These are phyloP conservation scores for Drosophila pruinosa DNA, from an alignment of 1,140 invertebrate species.

Conservation along the genomic window DNA sequence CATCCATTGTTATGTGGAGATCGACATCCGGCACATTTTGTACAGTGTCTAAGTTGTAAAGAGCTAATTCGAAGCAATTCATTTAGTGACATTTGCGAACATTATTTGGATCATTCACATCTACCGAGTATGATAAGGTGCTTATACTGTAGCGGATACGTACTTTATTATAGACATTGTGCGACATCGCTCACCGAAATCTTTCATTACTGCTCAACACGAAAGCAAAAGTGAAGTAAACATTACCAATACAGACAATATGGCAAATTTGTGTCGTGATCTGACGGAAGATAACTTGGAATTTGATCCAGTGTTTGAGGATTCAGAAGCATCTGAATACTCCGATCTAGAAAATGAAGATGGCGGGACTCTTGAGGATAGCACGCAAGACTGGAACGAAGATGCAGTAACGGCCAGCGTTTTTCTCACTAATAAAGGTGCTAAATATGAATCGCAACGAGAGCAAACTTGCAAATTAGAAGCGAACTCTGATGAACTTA, in stretches of 20 bases:
- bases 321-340: constrained; percentile 62
- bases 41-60: constrained; percentile 62
- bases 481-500: not conserved
- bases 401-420: not conserved
- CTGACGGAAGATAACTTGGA: constrained; percentile 7
- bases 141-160: constrained; percentile 57
- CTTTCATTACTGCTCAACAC: constrained; percentile 58
- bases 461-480: not conserved
- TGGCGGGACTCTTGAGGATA: not conserved
- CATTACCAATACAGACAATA: not conserved
- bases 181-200: constrained; percentile 14
- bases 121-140: constrained; percentile 34
- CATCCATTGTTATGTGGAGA: constrained; percentile 61
- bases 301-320: constrained; percentile 26
- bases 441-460: not conserved
- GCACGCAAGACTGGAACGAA: not conserved
- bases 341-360: constrained; percentile 60
- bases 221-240: constrained; percentile 18
- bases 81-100: constrained; percentile 60
- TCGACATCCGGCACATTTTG: constrained; percentile 36
- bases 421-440: too few relatives aligned
- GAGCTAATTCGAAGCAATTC: constrained; percentile 39
- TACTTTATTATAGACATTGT: constrained; percentile 37
- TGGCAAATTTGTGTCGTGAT: constrained; percentile 9
- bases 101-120: constrained; percentile 50